phyloP scores from a whole-genome alignment of 2,797 vertebrate genomes.

The Kryptolebias ocellatus region DNA sequence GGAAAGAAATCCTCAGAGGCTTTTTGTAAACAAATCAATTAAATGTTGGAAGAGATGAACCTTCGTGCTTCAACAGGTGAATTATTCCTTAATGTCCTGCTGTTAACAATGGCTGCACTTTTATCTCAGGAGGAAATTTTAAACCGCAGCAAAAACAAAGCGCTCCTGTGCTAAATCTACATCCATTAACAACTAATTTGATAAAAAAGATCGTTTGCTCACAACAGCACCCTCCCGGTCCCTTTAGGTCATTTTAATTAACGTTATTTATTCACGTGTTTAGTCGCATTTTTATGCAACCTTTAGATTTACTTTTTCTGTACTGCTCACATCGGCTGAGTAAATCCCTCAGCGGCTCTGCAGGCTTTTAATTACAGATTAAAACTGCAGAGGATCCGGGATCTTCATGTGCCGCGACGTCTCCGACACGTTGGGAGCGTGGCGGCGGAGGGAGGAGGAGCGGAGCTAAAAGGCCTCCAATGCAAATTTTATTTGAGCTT shows the following conservation, averaged over 20 bases:
- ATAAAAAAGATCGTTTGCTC: neutral
- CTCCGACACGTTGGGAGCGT: conserved; percentile 7
- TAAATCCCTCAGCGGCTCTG: conserved; percentile 11
- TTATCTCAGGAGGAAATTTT: neutral
- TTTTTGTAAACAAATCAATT: neutral
- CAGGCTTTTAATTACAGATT: conserved; percentile 22
- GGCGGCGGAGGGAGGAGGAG: conserved; percentile 15
- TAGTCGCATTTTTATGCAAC: conserved; percentile 4
- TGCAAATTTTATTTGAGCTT: conserved; percentile 52
- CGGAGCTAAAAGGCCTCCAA: conserved; percentile 31
- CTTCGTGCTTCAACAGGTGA: neutral
- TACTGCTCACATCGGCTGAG: neutral
- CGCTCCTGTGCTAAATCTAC: neutral
- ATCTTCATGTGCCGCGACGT: conserved; percentile 22
- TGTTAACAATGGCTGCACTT: neutral
- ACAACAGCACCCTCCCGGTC: neutral
- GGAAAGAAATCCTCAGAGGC: neutral
- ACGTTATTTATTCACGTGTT: conserved; percentile 16
- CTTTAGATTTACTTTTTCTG: conserved; percentile 1
- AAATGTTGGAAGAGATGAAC: neutral
- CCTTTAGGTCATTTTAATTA: conserved; percentile 14
- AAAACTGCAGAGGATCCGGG: conserved; percentile 12
- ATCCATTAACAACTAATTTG: neutral
- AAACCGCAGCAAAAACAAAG: neutral
- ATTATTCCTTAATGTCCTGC: neutral